Conservation (phyloP, 2,113 vertebrate genomes). For the Nothobranchius kuhntae region DNA sequence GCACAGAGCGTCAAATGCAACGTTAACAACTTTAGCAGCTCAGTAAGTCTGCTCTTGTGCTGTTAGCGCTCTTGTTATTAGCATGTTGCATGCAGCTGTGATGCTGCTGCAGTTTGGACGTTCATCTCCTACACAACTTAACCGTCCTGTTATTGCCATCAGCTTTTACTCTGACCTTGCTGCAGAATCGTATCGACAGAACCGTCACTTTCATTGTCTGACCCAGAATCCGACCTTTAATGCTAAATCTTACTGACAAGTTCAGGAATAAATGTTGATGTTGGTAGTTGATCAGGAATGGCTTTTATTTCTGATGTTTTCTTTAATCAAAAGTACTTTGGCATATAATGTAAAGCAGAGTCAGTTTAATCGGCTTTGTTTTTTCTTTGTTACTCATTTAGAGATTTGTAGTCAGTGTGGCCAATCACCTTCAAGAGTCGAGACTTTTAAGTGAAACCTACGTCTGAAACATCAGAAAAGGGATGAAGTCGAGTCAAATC, state of each 20-base stretch:
- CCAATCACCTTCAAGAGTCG: not conserved
- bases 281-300: too few relatives aligned
- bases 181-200: too few relatives aligned
- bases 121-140: not conserved
- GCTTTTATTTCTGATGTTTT: too few relatives aligned
- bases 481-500: too few relatives aligned
- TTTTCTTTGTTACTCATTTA: slow-evolving; percentile 4
- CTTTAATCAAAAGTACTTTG: not conserved
- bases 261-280: too few relatives aligned
- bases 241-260: too few relatives aligned
- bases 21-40: slow-evolving; percentile 5
- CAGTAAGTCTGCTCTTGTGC: slow-evolving; percentile 42
- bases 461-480: too few relatives aligned
- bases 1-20: slow-evolving; percentile 13
- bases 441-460: not conserved
- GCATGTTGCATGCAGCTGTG: slow-evolving; percentile 30
- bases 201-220: too few relatives aligned
- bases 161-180: too few relatives aligned
- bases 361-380: not conserved
- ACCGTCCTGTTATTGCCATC: not conserved
- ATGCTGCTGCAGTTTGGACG: slow-evolving; percentile 1
- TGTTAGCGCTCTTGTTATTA: slow-evolving; percentile 27
- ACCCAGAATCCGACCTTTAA: too few relatives aligned
- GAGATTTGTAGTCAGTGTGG: not conserved
- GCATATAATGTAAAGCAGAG: not conserved